These are phyloP conservation scores for Drosophila simulans DNA, from an alignment of 1,140 invertebrate genomes.

Conservation along the genomic window DNA sequence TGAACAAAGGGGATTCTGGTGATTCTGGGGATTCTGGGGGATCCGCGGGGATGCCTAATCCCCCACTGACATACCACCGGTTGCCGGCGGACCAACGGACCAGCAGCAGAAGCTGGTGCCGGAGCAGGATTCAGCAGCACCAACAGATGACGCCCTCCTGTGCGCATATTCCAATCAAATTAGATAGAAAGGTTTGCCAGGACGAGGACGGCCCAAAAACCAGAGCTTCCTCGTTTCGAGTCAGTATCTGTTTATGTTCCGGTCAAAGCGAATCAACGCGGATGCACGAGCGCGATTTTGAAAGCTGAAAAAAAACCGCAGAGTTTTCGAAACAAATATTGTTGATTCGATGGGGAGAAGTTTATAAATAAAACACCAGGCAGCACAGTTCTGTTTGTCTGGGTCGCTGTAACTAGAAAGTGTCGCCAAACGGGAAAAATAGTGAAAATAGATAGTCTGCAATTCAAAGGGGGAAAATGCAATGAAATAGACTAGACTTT, in stretches of 20 bases:
- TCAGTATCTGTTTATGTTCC: constrained; percentile 25
- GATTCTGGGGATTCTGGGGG: not conserved
- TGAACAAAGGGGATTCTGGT: constrained; percentile 1
- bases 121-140: constrained; percentile 17
- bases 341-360: not conserved
- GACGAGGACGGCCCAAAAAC: constrained; percentile 17
- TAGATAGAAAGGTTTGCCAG: constrained; percentile 71
- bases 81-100: constrained; percentile 45
- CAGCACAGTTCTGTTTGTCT: constrained; percentile 5
- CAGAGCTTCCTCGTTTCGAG: constrained; percentile 11
- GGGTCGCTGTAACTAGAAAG: constrained; percentile 5
- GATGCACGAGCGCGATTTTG: constrained; percentile 13
- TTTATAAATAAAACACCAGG: constrained; percentile 24
- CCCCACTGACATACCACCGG: constrained; percentile 46
- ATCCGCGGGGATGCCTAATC: constrained; percentile 50
- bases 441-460: not conserved
- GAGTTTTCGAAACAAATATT: not conserved
- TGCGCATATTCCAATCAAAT: constrained; percentile 81
- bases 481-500: constrained; percentile 7
- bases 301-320: not conserved
- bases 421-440: not conserved
- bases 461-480: not conserved
- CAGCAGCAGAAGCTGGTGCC: constrained; percentile 6
- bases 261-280: constrained; percentile 24
- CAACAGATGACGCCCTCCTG: constrained; percentile 37